Base-by-base conservation (phyloP, 2,797 vertebrate species). In the Helostoma temminkii region DNA sequence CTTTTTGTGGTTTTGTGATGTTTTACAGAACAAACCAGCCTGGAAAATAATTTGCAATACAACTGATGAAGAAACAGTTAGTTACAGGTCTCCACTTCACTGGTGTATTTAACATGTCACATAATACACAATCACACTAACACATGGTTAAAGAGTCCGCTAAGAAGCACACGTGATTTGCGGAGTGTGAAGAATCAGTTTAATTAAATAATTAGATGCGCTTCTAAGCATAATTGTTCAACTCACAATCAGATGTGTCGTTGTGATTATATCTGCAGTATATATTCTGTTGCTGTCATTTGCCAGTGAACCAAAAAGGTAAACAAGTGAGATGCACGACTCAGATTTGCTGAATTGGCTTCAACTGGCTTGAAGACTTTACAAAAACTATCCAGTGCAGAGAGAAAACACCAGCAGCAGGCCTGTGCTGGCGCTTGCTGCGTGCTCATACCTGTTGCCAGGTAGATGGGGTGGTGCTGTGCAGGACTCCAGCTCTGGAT, bases 401-500 rank as follows among this genome's bases (percentile, higher is more conserved):
- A 16, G n/a, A 43, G 9, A 66, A 21, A 66, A 37, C 24, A 19
- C 0, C 28, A 49, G 41, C 56, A 30, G 56, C 67, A 18, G 21
- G 66, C 12, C 24, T 26, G 71, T 45, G 50, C 26, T 0, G 11
- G 34, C 15, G 43, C 3, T 14, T 2, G 32, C 53, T 60, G 57
- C 50, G 0, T 37, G 64, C 14, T 66, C 92, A 71, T 90, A 91
- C 98, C 98, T 90, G 98, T 95, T 37, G 97, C 97, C 65, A 99
- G 90, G 82, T 96, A 99, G 87, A 99, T 94, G 18, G 98, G 97
- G 80, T 99, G 96, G 61, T 97, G 96, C 80, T 96, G 94, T 2
- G 96, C 94, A 74, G 97, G 97, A 84, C 98, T 99, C 98, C 98
- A 99, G 46, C 96, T 96, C 94, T 98, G 97, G 89, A 98, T 96